Evolutionary conservation across 2,797 vertebrate genomes (phyloP).

Genomic region (Margarornis squamiger): DNA sequence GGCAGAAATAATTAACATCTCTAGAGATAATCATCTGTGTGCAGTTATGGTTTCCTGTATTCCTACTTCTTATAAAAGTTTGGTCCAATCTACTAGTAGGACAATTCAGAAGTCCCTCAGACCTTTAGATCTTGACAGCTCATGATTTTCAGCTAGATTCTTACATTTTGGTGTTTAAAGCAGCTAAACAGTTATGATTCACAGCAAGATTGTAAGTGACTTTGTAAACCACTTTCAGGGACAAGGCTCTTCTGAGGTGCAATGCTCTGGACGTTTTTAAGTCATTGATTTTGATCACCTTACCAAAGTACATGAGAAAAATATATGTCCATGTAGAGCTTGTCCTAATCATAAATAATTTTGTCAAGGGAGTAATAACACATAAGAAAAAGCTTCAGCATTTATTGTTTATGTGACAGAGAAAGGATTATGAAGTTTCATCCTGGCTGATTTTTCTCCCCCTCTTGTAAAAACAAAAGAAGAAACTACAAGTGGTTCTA

Average conservation of each 20-base stretch:
- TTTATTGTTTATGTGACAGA: not conserved
- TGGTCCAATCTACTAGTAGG: not conserved
- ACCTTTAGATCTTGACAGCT: not conserved
- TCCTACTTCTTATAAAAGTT: not conserved
- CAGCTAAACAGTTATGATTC: not conserved
- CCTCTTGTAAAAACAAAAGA: not conserved
- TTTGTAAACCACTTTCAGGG: not conserved
- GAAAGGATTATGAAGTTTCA: not conserved
- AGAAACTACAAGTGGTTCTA: not conserved
- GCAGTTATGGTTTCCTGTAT: not conserved
- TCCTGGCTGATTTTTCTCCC: not conserved
- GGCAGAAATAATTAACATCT: slow-evolving; percentile 3
- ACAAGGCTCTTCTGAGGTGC: not conserved
- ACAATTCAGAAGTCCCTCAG: not conserved
- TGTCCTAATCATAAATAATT: not conserved
- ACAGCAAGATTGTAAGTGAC: not conserved
- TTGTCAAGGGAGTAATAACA: not conserved
- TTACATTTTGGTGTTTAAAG: not conserved
- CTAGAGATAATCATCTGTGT: not conserved
- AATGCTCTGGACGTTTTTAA: not conserved
- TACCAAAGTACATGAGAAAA: not conserved
- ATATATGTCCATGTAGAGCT: not conserved
- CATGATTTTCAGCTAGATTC: not conserved
- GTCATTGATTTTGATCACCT: not conserved
- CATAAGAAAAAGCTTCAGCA: not conserved